Evolutionary conservation across 2,113 vertebrate species (phyloP).

Genomic region (Diadophis punctatus): DNA sequence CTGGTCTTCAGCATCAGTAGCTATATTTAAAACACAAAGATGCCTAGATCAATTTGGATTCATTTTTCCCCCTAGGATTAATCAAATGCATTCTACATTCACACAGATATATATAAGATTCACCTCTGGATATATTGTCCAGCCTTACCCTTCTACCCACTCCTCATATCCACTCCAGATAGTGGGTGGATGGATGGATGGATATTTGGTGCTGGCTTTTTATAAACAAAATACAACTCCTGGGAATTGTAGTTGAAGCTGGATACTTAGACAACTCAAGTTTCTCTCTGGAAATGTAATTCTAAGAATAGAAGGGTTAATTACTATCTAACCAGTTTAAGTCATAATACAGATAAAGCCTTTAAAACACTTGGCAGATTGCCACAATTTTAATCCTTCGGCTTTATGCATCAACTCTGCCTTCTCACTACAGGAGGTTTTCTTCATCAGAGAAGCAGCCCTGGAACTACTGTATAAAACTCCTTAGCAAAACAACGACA

Average conservation of each 20-base stretch:
- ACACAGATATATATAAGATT: background rate
- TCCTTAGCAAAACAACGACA: background rate
- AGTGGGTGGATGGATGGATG: background rate
- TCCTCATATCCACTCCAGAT: background rate
- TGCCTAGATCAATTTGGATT: background rate
- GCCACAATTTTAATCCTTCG: background rate
- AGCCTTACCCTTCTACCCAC: background rate
- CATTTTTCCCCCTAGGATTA: background rate
- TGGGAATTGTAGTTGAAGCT: background rate
- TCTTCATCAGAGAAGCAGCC: background rate
- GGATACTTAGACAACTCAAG: background rate
- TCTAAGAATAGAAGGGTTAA: background rate
- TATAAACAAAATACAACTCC: background rate
- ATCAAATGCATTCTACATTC: background rate
- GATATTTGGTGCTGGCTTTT: background rate
- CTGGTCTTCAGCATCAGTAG: background rate
- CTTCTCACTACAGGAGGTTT: background rate
- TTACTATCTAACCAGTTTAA: background rate
- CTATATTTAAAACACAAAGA: background rate
- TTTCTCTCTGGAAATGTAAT: background rate
- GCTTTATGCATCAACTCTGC: background rate
- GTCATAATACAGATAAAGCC: background rate
- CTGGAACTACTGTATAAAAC: background rate
- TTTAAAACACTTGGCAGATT: background rate
- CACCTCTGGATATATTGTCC: background rate